These are phyloP conservation scores for Forbesichthys agassizii DNA, from an alignment of 2,113 vertebrate species.

Conservation along the genomic window DNA sequence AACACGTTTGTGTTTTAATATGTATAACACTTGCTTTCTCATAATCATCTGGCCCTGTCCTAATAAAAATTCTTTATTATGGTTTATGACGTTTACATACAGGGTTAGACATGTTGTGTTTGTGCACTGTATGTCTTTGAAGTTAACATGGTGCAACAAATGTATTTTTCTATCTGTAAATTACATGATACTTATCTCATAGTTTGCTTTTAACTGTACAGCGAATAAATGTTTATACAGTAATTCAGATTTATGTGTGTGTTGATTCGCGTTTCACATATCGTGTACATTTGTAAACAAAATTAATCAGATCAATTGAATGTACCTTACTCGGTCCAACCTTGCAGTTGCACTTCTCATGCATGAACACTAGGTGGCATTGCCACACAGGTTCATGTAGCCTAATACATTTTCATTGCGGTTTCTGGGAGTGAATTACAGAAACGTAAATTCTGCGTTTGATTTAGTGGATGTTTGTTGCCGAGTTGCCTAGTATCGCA, in stretches of 20 bases:
- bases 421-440: neutral
- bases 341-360: neutral
- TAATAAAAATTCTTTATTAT: slow-evolving; percentile 34
- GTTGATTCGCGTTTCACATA: neutral
- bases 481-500: slow-evolving; percentile 20
- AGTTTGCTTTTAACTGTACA: slow-evolving; percentile 47
- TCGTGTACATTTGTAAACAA: neutral
- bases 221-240: slow-evolving; percentile 69
- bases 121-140: slow-evolving; percentile 46
- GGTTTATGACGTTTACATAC: slow-evolving; percentile 20
- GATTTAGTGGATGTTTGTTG: slow-evolving; percentile 23
- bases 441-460: slow-evolving; percentile 20
- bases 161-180: slow-evolving; percentile 70
- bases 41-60: slow-evolving; percentile 1
- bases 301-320: neutral
- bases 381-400: neutral
- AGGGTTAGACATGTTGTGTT: slow-evolving; percentile 30
- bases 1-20: slow-evolving; percentile 45
- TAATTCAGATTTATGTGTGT: slow-evolving; percentile 8
- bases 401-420: neutral
- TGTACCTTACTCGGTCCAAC: neutral
- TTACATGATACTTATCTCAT: slow-evolving; percentile 32
- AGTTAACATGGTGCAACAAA: slow-evolving; percentile 58
- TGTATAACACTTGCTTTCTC: slow-evolving; percentile 36
- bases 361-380: slow-evolving; percentile 53